phyloP scores from a whole-genome alignment of 2,888 invertebrate genomes.

The Allacma fusca region DNA sequence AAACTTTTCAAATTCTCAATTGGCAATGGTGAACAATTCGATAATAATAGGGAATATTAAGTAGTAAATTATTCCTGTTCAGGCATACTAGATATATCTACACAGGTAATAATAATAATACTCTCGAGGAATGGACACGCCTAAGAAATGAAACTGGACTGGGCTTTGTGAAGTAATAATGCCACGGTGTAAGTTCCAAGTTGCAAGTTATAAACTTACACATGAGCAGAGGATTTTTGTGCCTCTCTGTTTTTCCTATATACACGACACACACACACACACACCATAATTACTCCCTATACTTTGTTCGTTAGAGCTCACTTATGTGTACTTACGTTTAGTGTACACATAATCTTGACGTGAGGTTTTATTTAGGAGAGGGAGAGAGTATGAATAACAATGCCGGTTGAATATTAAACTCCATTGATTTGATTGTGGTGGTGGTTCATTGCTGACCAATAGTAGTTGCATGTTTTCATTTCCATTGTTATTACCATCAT shows the following conservation, averaged over 20 bases:
- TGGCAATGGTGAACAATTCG: conserved; percentile 28
- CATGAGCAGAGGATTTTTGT: too few species aligned
- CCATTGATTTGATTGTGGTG: background rate
- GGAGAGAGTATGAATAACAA: background rate
- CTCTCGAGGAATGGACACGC: conserved; percentile 10
- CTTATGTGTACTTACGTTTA: too few species aligned
- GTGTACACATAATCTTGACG: background rate
- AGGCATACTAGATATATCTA: background rate
- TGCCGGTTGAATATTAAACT: background rate
- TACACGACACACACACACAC: too few species aligned
- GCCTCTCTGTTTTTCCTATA: too few species aligned
- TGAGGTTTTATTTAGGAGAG: background rate
- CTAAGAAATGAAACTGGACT: conserved; percentile 23
- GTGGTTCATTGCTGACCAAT: background rate
- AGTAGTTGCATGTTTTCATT: too few species aligned
- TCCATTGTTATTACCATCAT: too few species aligned
- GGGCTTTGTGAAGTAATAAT: too few species aligned
- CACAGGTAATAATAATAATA: background rate
- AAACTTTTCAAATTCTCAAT: conserved; percentile 10
- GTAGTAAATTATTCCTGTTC: conserved; percentile 27
- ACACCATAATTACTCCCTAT: too few species aligned
- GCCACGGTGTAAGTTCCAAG: too few species aligned
- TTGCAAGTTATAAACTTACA: too few species aligned
- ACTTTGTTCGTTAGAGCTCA: too few species aligned
- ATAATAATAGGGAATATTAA: conserved; percentile 38